Percentiles rank a stretch among this genome's conserved stretches.
phyloP scores from a whole-genome alignment of 2,888 invertebrate genomes.

The Ctena decussata region DNA sequence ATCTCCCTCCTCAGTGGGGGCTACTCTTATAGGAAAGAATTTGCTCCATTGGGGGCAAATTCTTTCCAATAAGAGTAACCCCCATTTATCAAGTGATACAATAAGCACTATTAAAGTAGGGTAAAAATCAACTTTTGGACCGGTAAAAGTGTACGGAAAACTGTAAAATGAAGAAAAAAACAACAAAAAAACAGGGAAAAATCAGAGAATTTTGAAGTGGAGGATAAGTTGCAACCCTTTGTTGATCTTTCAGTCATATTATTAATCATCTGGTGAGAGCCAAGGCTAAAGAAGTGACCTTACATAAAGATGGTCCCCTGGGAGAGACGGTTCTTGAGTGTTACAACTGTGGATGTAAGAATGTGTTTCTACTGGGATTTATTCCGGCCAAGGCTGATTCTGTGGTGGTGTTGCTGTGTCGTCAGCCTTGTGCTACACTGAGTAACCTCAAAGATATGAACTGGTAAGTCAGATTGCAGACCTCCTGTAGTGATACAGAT shows the following conservation, averaged over 20 bases:
- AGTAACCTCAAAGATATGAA: constrained; percentile 99
- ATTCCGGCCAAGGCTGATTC: constrained; percentile 99
- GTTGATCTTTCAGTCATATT: constrained; percentile 92
- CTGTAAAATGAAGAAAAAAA: too few species aligned
- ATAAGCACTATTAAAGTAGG: too few species aligned
- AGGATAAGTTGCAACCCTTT: not conserved
- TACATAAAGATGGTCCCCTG: constrained; percentile 98
- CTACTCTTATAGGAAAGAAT: too few species aligned
- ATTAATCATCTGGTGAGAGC: constrained; percentile 99
- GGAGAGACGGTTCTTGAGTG: constrained; percentile 99
- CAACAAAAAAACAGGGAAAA: too few species aligned
- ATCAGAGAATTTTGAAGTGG: not conserved
- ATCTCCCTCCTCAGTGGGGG: too few species aligned
- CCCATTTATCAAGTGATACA: too few species aligned
- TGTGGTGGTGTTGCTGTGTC: constrained; percentile 98
- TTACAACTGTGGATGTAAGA: constrained; percentile 99
- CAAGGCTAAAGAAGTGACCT: constrained; percentile 99
- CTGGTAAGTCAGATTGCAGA: constrained; percentile 89
- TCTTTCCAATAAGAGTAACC: too few species aligned
- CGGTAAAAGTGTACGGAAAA: too few species aligned
- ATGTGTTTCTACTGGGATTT: constrained; percentile 99
- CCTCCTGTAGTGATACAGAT: too few species aligned
- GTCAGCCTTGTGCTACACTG: constrained; percentile 99
- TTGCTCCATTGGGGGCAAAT: too few species aligned
- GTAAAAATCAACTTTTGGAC: too few species aligned